These are phyloP conservation scores for Marcusenius ussheri DNA, from an alignment of 2,113 vertebrate species.

Conservation along the genomic window DNA sequence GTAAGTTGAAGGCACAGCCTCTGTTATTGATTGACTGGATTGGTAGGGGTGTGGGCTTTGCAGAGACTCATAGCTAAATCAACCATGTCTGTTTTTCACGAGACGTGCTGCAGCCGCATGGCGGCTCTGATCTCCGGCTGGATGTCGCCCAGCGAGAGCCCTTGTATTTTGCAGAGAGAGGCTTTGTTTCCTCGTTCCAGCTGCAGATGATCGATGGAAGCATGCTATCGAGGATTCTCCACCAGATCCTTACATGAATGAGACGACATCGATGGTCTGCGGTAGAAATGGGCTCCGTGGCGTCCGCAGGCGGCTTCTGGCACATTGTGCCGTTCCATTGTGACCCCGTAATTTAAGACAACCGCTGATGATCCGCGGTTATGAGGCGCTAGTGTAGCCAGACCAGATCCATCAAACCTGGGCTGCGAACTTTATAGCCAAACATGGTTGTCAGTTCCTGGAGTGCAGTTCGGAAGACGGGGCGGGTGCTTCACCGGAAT, in stretches of 20 bases:
- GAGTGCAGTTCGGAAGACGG: neutral
- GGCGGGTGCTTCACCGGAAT: neutral
- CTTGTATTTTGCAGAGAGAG: neutral
- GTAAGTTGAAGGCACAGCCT: neutral
- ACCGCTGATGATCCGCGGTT: neutral
- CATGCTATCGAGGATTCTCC: constrained; percentile 49
- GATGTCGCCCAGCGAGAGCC: constrained; percentile 18
- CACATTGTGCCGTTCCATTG: constrained; percentile 52
- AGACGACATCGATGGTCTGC: constrained; percentile 46
- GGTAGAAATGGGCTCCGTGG: constrained; percentile 49
- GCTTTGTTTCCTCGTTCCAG: constrained; percentile 39
- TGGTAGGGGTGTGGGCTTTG: neutral
- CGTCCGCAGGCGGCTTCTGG: constrained; percentile 47
- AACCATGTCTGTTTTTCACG: constrained; percentile 49
- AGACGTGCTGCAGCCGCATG: constrained; percentile 49
- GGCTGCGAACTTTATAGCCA: neutral
- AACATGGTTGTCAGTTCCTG: neutral
- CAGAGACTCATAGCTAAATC: neutral
- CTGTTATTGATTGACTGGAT: neutral
- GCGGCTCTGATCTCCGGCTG: constrained; percentile 22
- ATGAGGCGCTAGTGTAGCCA: neutral
- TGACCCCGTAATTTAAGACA: constrained; percentile 37
- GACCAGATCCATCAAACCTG: neutral
- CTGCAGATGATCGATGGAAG: constrained; percentile 42
- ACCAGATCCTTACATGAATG: constrained; percentile 49